A percentile compares a stretch with the other conserved stretches of the same genome.
Evolutionary conservation across 2,888 invertebrate genomes (phyloP).

Genomic region (Chymomyza fuscimana): DNA sequence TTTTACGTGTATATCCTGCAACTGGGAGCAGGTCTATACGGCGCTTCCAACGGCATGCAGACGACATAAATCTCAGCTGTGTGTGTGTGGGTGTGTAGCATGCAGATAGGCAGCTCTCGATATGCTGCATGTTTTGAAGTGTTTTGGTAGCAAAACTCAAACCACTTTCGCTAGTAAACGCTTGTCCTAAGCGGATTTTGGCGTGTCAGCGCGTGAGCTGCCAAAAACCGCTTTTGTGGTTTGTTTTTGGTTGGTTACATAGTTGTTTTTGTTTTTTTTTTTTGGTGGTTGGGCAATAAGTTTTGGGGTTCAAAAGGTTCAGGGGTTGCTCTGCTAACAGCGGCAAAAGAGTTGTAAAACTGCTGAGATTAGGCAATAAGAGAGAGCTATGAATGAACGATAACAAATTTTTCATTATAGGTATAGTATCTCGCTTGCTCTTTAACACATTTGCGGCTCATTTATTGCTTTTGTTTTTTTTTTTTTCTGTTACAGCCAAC

Average conservation of each 20-base stretch:
- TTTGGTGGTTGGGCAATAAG: background rate
- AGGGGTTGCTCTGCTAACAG: background rate
- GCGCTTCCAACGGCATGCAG: slow-evolving; percentile 37
- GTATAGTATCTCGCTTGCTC: background rate
- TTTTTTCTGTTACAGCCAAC: background rate
- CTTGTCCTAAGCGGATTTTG: slow-evolving; percentile 11
- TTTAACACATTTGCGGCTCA: slow-evolving; percentile 7
- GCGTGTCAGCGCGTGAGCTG: slow-evolving; percentile 9
- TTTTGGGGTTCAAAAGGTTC: no score
- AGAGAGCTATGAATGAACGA: background rate
- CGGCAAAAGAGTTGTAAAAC: background rate
- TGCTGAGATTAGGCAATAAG: background rate
- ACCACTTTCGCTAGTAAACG: slow-evolving; percentile 1
- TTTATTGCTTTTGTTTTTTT: slow-evolving; percentile 8
- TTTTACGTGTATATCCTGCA: slow-evolving; percentile 36
- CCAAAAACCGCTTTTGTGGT: slow-evolving; percentile 14
- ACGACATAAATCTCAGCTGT: slow-evolving; percentile 60
- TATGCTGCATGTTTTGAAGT: slow-evolving; percentile 25
- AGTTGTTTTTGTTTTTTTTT: background rate
- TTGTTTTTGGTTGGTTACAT: background rate
- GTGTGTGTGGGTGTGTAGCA: slow-evolving; percentile 7
- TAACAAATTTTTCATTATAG: background rate
- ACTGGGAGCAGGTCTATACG: slow-evolving; percentile 2
- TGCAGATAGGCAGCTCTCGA: slow-evolving; percentile 25
- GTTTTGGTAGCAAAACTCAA: slow-evolving; percentile 5